Evolutionary conservation across 1,140 invertebrate genomes (phyloP).

Genomic region (Lasioglossum albipes): DNA sequence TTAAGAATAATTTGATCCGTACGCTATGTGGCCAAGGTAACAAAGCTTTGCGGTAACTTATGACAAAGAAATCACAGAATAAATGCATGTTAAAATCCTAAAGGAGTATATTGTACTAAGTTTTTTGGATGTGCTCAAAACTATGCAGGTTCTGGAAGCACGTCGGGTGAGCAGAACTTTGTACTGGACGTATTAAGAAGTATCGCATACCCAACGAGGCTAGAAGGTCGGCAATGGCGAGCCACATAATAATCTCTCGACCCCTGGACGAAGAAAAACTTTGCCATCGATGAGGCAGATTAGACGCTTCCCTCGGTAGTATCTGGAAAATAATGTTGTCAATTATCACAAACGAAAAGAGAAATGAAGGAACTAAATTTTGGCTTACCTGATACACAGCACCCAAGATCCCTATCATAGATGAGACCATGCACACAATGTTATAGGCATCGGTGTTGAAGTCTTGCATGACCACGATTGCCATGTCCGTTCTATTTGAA

Average conservation of each 20-base stretch:
- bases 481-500: slow-evolving; percentile 83
- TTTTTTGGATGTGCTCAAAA: no score
- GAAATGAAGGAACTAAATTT: background rate
- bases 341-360: background rate
- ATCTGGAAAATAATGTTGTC: slow-evolving; percentile 73
- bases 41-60: no score
- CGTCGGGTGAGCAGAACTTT: no score
- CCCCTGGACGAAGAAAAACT: slow-evolving; percentile 83
- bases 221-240: slow-evolving; percentile 88
- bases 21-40: no score
- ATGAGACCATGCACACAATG: slow-evolving; percentile 86
- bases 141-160: no score
- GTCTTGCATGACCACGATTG: slow-evolving; percentile 83
- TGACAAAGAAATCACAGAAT: no score
- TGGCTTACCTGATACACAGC: slow-evolving; percentile 86
- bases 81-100: no score
- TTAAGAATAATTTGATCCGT: no score
- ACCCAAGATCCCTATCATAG: slow-evolving; percentile 86
- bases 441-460: slow-evolving; percentile 87
- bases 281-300: slow-evolving; percentile 78
- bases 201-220: slow-evolving; percentile 83
- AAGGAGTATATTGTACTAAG: no score
- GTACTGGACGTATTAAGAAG: background rate
- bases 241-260: slow-evolving; percentile 87
- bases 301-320: slow-evolving; percentile 77